Conservation (phyloP, 2,888 invertebrate genomes). For the Achlya flavicornis region DNA sequence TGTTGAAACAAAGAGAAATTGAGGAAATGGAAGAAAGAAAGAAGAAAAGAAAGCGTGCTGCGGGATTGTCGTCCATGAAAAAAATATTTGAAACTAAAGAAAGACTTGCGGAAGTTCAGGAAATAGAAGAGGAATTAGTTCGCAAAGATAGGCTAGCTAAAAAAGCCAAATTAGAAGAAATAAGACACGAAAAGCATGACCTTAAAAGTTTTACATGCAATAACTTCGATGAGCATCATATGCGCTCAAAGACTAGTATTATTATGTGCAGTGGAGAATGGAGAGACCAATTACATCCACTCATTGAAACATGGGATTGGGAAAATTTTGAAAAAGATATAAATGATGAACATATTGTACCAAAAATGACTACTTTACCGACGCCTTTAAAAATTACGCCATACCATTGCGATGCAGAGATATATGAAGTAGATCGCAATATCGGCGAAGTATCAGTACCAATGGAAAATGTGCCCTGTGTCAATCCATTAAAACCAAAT, state of each 20-base stretch:
- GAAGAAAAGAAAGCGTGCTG: slow-evolving; percentile 85
- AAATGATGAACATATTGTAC: slow-evolving; percentile 73
- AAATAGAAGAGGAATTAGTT: slow-evolving; percentile 82
- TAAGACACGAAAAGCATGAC: slow-evolving; percentile 76
- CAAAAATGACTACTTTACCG: slow-evolving; percentile 74
- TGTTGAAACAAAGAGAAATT: slow-evolving; percentile 84
- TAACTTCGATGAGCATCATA: slow-evolving; percentile 79
- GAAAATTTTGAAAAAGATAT: slow-evolving; percentile 85
- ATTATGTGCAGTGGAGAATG: slow-evolving; percentile 80
- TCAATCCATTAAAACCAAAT: slow-evolving; percentile 84
- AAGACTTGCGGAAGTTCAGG: slow-evolving; percentile 85
- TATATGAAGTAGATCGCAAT: slow-evolving; percentile 77
- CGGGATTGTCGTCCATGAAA: slow-evolving; percentile 85
- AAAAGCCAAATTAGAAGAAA: slow-evolving; percentile 73
- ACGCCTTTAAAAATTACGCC: slow-evolving; percentile 78
- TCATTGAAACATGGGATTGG: slow-evolving; percentile 87
- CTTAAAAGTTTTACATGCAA: slow-evolving; percentile 72
- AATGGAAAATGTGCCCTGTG: slow-evolving; percentile 85
- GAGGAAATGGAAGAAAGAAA: slow-evolving; percentile 82
- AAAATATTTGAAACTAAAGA: slow-evolving; percentile 92
- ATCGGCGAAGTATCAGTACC: slow-evolving; percentile 80
- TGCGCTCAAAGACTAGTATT: slow-evolving; percentile 80
- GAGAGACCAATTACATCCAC: slow-evolving; percentile 85
- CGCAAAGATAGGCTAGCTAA: slow-evolving; percentile 67
- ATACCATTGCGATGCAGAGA: slow-evolving; percentile 77